A percentile compares a stretch with the other conserved stretches of the same genome.
phyloP scores from a whole-genome alignment of 2,113 vertebrate species.

The Corythaixoides concolor region DNA sequence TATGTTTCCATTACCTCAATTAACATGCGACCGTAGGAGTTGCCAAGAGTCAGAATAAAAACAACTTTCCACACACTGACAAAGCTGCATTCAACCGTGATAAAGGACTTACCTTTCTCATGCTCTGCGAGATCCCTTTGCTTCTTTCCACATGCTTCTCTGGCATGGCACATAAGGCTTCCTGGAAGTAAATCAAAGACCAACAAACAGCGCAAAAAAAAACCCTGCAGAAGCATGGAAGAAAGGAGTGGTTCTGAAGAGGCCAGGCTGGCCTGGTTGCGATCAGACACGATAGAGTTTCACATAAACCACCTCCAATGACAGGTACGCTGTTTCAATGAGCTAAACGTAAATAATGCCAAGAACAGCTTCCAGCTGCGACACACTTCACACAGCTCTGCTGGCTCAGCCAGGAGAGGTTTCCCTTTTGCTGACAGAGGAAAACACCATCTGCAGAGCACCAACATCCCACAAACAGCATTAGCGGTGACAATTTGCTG shows the following conservation, averaged over 20 bases:
- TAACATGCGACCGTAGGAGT: neutral
- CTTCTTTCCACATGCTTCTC: neutral
- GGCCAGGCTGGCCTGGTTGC: neutral
- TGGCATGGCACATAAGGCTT: fast-evolving
- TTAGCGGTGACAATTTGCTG: neutral
- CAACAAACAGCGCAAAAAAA: neutral
- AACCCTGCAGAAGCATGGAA: neutral
- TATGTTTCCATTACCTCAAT: neutral
- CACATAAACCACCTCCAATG: neutral
- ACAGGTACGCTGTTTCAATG: neutral
- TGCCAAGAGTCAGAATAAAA: neutral
- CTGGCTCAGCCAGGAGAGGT: neutral
- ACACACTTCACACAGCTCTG: neutral
- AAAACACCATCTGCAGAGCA: neutral
- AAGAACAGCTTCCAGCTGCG: neutral
- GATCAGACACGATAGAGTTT: neutral
- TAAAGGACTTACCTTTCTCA: neutral
- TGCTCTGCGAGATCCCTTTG: neutral
- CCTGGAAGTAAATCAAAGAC: neutral
- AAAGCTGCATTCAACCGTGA: neutral
- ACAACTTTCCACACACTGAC: neutral
- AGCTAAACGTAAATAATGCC: neutral
- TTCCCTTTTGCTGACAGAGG: neutral
- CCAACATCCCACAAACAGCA: neutral
- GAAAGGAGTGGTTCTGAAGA: neutral